Base-by-base conservation (phyloP, 2,888 invertebrate genomes). In the Athalia circularis region DNA sequence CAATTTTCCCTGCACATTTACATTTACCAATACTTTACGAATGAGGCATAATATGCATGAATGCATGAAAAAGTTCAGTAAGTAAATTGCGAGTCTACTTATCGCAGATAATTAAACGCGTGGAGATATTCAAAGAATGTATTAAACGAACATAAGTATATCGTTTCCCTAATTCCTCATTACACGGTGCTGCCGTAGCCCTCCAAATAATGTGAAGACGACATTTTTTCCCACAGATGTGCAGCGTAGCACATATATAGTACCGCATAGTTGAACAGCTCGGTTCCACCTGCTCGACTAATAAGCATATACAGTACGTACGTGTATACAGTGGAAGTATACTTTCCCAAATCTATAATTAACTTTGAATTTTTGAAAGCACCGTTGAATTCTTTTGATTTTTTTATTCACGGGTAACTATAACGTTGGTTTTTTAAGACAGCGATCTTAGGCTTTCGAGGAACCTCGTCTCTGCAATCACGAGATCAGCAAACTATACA, bases 251-350 rank as follows among this genome's bases (percentile, higher is more conserved):
- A 6, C 6, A 64, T 64, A n/a, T 6, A 61, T 29, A 29, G 11
- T 15, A 9, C 9, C 50, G 2, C 15, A 4, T 9, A 67, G 15
- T 11, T 64, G n/a, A 1, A 64, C 43, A 43, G 9, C 15, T 29
- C 15, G n/a, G 7, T 13, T 48, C 9, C 67, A 67, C 48, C 50
- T 67, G 67, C 50, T 5, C 15, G 50, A 67, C 15, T 67, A 67
- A 15, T 67, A 8, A 50, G 9, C 48, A 11, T 43, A 64, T 11
- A 45, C 11, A n/a, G n/a, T n/a, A n/a, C n/a, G n/a, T n/a, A n/a
- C n/a, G n/a, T n/a, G 8, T 61, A 6, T 5, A 3, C 9, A 13
- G 8, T 8, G 13, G 61, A 29, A 61, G 15, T 13, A 29, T 13
- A 29, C 15, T 61, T 61, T 7, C 29, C 29, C 13, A 3, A 7